phyloP scores from a whole-genome alignment of 2,888 invertebrate species.

The Vannuccia rotundouncinata region DNA sequence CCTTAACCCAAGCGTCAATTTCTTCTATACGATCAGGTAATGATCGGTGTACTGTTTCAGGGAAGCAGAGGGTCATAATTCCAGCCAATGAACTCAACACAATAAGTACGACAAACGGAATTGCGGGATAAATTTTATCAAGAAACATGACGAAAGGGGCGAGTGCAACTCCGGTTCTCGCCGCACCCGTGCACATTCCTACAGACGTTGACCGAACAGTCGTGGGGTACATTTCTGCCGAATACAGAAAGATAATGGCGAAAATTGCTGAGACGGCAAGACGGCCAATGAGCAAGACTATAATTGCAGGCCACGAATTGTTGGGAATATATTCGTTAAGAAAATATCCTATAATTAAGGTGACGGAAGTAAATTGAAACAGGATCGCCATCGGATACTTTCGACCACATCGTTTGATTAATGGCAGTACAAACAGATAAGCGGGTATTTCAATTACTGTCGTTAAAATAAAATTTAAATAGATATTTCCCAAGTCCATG shows the following conservation, averaged over 20 bases:
- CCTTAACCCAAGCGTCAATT: constrained; percentile 24
- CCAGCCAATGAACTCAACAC: background rate
- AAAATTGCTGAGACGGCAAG: constrained; percentile 23
- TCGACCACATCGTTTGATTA: constrained; percentile 23
- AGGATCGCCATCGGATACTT: constrained; percentile 3
- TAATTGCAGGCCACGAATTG: background rate
- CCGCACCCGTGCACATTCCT: constrained; percentile 19
- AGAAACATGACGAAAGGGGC: constrained; percentile 20
- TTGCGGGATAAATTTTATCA: background rate
- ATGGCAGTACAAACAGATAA: constrained; percentile 3
- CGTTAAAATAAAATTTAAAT: constrained; percentile 30
- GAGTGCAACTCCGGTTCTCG: constrained; percentile 29
- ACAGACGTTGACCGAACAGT: constrained; percentile 28
- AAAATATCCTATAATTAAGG: constrained; percentile 28
- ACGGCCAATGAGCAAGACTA: constrained; percentile 22
- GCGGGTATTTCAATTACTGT: constrained; percentile 34
- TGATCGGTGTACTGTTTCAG: constrained; percentile 10
- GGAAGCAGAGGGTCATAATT: constrained; percentile 1
- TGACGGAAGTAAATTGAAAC: background rate
- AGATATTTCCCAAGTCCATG: constrained; percentile 19
- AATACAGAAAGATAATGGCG: constrained; percentile 31
- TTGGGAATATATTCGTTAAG: background rate
- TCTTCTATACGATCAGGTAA: constrained; percentile 30
- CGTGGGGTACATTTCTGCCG: constrained; percentile 32
- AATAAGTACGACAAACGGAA: constrained; percentile 24